Conservation (phyloP, 2,888 invertebrate genomes). For the Ischnus inquisitorius region DNA sequence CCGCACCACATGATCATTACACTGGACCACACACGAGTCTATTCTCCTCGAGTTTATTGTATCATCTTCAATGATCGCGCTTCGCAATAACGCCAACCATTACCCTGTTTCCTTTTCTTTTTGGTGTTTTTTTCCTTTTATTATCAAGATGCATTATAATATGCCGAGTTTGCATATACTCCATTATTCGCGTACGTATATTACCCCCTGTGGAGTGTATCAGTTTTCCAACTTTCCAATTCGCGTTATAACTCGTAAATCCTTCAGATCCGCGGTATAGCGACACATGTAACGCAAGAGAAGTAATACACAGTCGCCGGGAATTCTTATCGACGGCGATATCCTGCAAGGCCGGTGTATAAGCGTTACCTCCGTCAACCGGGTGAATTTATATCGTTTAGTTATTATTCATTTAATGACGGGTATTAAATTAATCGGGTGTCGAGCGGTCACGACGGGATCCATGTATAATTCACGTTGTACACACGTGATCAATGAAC, state of each 20-base stretch:
- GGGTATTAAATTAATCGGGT: constrained; percentile 66
- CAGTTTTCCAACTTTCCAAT: constrained; percentile 66
- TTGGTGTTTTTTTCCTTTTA: neutral
- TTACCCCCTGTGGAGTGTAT: constrained; percentile 37
- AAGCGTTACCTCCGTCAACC: constrained; percentile 41
- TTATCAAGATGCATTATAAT: constrained; percentile 8
- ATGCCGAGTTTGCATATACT: neutral
- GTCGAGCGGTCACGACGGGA: constrained; percentile 49
- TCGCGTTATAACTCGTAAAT: constrained; percentile 59
- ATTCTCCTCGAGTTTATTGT: constrained; percentile 58
- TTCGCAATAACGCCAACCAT: constrained; percentile 53
- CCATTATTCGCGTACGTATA: constrained; percentile 37
- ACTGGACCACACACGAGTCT: constrained; percentile 61
- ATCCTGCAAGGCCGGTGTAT: constrained; percentile 50
- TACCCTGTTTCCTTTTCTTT: constrained; percentile 14
- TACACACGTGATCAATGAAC: neutral
- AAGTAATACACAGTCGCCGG: constrained; percentile 24
- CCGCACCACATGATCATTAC: constrained; percentile 57
- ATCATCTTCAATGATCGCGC: constrained; percentile 63
- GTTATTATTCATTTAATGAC: constrained; percentile 66
- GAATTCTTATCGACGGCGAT: constrained; percentile 59
- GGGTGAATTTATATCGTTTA: constrained; percentile 53
- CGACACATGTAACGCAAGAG: constrained; percentile 28
- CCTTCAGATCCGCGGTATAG: constrained; percentile 39
- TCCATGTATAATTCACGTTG: constrained; percentile 45